Conservation (phyloP, 1,140 invertebrate species). For the Drosophila repleta region DNA sequence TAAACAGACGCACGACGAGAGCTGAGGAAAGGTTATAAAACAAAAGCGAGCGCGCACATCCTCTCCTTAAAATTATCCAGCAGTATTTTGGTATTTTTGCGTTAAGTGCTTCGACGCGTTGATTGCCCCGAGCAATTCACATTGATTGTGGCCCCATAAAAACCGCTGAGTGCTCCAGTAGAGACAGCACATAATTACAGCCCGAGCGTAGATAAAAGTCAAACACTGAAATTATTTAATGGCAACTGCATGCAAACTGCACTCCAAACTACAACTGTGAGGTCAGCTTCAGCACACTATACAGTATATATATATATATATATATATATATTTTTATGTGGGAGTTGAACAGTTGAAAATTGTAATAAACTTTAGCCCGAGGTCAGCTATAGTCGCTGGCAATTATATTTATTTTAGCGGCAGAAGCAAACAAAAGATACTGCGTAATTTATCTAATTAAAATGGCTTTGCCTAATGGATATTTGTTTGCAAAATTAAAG, state of each 20-base stretch:
- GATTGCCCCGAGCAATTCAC: constrained; percentile 43
- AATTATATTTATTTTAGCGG: background rate
- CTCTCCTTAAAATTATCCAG: constrained; percentile 21
- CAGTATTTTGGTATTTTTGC: constrained; percentile 23
- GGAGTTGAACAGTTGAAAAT: background rate
- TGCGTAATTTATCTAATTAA: constrained; percentile 1
- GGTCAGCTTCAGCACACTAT: background rate
- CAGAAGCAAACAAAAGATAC: background rate
- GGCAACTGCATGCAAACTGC: constrained; percentile 13
- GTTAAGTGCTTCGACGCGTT: constrained; percentile 31
- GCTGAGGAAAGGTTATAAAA: constrained; percentile 30
- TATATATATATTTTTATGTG: too few relatives aligned
- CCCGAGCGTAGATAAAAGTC: constrained; percentile 24
- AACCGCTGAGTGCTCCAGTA: constrained; percentile 45
- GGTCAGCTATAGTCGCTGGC: background rate
- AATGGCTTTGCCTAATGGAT: too few relatives aligned
- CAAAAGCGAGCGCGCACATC: constrained; percentile 13
- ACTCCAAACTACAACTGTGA: background rate
- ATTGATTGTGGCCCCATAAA: constrained; percentile 69
- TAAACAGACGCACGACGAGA: constrained; percentile 14
- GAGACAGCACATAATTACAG: constrained; percentile 32
- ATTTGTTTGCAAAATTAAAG: too few relatives aligned
- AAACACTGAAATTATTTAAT: constrained; percentile 26
- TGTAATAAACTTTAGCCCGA: background rate
- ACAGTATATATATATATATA: too few relatives aligned